These are phyloP conservation scores for Trichosurus vulpecula DNA, from an alignment of 2,797 vertebrate genomes.

Conservation along the genomic window DNA sequence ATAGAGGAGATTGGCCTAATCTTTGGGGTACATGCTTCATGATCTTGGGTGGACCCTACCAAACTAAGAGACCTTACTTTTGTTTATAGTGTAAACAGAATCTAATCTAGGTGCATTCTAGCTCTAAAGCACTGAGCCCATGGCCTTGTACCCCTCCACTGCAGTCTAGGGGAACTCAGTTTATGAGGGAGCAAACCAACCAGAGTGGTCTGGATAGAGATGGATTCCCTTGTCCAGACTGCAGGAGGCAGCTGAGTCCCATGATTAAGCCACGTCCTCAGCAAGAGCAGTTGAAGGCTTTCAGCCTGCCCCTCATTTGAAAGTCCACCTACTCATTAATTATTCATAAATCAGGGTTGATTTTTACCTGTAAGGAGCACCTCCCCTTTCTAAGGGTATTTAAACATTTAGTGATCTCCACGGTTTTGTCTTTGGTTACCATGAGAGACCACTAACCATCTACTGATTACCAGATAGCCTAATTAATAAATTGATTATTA, in stretches of 20 bases:
- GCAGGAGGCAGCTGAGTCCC: background rate
- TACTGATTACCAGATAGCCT: background rate
- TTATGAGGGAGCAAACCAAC: background rate
- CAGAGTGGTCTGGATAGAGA: background rate
- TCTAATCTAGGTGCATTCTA: background rate
- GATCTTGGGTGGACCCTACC: background rate
- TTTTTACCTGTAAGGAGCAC: background rate
- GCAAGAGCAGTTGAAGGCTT: background rate
- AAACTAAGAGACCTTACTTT: background rate
- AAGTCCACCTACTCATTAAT: background rate
- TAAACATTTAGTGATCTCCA: background rate
- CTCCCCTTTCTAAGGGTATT: background rate
- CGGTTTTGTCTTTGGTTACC: background rate
- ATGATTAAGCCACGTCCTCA: background rate
- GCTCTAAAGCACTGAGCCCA: background rate
- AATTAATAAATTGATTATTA: background rate
- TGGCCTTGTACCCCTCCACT: background rate
- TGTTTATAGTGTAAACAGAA: background rate
- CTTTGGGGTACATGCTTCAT: background rate
- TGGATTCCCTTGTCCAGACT: background rate
- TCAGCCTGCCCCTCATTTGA: background rate
- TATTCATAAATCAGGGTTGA: background rate
- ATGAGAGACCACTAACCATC: background rate
- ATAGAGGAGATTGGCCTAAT: background rate
- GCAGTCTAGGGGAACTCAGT: background rate